These are phyloP conservation scores for Trachurus trachurus DNA, from an alignment of 2,797 vertebrate genomes.

Conservation along the genomic window DNA sequence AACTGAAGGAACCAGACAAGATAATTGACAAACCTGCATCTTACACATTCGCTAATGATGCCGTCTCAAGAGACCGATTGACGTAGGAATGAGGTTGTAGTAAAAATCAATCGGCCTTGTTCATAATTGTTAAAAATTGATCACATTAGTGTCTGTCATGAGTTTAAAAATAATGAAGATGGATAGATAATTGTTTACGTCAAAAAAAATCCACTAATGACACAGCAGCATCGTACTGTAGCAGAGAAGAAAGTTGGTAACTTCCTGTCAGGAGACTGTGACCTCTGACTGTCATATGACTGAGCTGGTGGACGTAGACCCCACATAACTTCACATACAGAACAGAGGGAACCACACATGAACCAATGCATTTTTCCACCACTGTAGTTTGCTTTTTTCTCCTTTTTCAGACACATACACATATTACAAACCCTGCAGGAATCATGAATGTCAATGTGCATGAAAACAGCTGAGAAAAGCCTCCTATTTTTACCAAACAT, in stretches of 20 bases:
- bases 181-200: not conserved
- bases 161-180: not conserved
- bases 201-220: not conserved
- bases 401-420: not conserved
- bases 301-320: constrained; percentile 15
- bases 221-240: not conserved
- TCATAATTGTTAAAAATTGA: constrained; percentile 1
- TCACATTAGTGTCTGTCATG: not conserved
- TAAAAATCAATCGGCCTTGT: not conserved
- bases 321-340: constrained; percentile 17
- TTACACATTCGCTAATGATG: not conserved
- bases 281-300: constrained; percentile 71
- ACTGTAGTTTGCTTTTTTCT: not conserved
- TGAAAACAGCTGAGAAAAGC: constrained; percentile 1
- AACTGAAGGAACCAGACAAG: not conserved
- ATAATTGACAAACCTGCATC: not conserved
- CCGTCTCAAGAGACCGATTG: not conserved
- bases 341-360: constrained; percentile 22
- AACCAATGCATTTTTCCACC: not conserved
- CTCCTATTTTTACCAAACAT: not conserved
- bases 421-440: not conserved
- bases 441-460: constrained; percentile 1
- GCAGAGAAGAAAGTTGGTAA: not conserved
- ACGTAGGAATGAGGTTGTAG: not conserved
- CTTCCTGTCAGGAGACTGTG: constrained; percentile 32